Percentiles rank a stretch among this genome's conserved stretches.
phyloP scores from a whole-genome alignment of 2,888 invertebrate species.

The Athalia cordata region DNA sequence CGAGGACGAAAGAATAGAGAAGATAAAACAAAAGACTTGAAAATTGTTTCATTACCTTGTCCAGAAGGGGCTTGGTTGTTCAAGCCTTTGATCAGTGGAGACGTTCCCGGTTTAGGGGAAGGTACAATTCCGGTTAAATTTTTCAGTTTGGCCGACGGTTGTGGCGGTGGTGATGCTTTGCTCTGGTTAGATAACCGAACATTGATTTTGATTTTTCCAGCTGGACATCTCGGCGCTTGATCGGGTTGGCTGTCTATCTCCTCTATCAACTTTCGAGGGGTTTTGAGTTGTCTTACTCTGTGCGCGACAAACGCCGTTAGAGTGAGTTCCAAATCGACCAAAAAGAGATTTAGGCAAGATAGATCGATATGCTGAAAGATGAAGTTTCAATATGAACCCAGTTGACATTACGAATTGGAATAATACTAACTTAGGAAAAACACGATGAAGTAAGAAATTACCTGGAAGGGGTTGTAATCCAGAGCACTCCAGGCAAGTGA shows the following conservation, averaged over 20 bases:
- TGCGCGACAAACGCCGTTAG: constrained; percentile 90
- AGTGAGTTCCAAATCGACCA: constrained; percentile 81
- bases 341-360: constrained; percentile 78
- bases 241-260: constrained; percentile 79
- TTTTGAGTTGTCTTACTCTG: constrained; percentile 84
- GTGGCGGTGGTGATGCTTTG: constrained; percentile 55
- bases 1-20: background rate
- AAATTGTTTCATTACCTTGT: constrained; percentile 61
- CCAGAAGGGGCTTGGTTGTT: constrained; percentile 64
- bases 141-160: constrained; percentile 65
- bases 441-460: constrained; percentile 63
- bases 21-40: constrained; percentile 19
- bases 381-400: background rate
- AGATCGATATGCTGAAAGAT: constrained; percentile 80
- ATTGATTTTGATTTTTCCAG: constrained; percentile 80
- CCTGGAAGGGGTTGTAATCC: constrained; percentile 85
- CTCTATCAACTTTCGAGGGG: constrained; percentile 82
- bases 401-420: background rate
- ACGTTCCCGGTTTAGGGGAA: constrained; percentile 69
- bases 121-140: constrained; percentile 67
- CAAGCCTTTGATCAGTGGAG: constrained; percentile 69
- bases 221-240: constrained; percentile 79
- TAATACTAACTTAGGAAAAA: constrained; percentile 16
- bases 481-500: constrained; percentile 82
- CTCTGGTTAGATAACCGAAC: constrained; percentile 73